These are phyloP conservation scores for Chrysopilus asiliformis DNA, from an alignment of 2,888 invertebrate genomes.

Conservation along the genomic window DNA sequence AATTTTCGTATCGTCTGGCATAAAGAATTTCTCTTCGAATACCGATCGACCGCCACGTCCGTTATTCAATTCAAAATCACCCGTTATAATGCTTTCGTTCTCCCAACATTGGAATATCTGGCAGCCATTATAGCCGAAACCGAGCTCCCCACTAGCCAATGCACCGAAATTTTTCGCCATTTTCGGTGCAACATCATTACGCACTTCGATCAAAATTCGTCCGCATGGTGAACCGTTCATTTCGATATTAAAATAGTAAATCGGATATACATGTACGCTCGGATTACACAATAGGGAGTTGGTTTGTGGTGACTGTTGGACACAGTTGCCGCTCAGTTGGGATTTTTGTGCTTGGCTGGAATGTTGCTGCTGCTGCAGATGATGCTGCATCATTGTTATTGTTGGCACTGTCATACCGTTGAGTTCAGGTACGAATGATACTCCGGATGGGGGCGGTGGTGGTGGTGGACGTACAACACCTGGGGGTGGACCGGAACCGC, in stretches of 20 bases:
- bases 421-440: slow-evolving; percentile 13
- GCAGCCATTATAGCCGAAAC: slow-evolving; percentile 67
- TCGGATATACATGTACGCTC: slow-evolving; percentile 45
- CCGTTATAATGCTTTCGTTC: slow-evolving; percentile 66
- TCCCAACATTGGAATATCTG: slow-evolving; percentile 73
- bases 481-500: background rate
- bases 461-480: background rate
- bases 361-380: slow-evolving; percentile 17
- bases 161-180: slow-evolving; percentile 69
- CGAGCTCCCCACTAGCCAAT: slow-evolving; percentile 56
- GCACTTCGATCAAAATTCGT: slow-evolving; percentile 61
- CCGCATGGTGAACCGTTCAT: slow-evolving; percentile 57
- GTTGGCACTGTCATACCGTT: slow-evolving; percentile 15
- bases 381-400: slow-evolving; percentile 16
- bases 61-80: slow-evolving; percentile 69
- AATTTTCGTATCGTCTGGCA: slow-evolving; percentile 69
- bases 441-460: background rate
- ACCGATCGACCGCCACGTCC: slow-evolving; percentile 67
- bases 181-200: slow-evolving; percentile 64
- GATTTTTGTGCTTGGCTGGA: slow-evolving; percentile 17
- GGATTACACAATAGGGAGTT: slow-evolving; percentile 40
- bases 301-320: slow-evolving; percentile 13
- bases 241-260: slow-evolving; percentile 65
- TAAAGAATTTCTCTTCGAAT: slow-evolving; percentile 62
- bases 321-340: slow-evolving; percentile 8